A percentile compares a stretch with the other conserved stretches of the same genome.
Evolutionary conservation across 2,797 vertebrate genomes (phyloP).

Genomic region (Stomatorhinus walkeri): DNA sequence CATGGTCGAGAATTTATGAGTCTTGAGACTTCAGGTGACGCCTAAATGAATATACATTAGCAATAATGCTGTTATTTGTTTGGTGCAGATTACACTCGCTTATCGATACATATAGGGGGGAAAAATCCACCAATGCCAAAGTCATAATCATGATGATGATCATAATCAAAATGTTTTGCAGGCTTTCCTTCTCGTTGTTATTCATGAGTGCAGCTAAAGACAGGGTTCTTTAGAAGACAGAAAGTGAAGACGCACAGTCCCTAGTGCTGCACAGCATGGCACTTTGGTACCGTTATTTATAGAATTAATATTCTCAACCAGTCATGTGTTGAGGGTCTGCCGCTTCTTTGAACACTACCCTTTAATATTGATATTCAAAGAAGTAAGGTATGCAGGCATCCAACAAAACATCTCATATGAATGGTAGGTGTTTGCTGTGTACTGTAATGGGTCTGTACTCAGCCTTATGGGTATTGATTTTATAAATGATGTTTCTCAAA

Average conservation of each 20-base stretch:
- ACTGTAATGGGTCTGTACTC: background rate
- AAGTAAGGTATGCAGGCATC: background rate
- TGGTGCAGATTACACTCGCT: background rate
- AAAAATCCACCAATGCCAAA: background rate
- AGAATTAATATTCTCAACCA: slow-evolving; percentile 12
- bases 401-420: background rate
- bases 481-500: background rate
- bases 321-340: background rate
- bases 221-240: background rate
- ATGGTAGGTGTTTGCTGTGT: background rate
- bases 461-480: background rate
- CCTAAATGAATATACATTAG: slow-evolving; percentile 2
- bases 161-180: background rate
- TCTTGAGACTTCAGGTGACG: background rate
- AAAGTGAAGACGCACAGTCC: background rate
- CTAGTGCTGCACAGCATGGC: background rate
- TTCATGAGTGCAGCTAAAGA: slow-evolving; percentile 2
- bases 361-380: background rate
- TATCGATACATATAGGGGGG: background rate
- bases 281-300: background rate
- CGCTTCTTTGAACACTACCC: background rate
- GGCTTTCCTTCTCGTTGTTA: slow-evolving; percentile 9
- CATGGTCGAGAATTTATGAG: background rate
- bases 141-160: slow-evolving; percentile 1
- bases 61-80: background rate